phyloP scores from a whole-genome alignment of 2,888 invertebrate species.

The Aplocera efformata region DNA sequence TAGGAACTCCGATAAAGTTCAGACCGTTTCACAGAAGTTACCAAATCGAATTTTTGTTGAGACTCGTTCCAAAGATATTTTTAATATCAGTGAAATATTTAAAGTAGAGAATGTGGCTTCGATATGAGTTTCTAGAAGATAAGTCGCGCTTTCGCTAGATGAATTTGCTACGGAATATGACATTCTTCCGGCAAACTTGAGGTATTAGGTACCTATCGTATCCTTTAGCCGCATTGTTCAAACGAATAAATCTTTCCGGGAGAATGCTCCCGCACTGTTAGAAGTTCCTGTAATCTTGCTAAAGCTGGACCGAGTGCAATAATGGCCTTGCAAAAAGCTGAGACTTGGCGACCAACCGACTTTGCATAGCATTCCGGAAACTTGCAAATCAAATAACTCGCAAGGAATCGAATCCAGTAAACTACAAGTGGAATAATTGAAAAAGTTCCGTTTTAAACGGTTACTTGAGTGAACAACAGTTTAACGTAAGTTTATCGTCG shows the following conservation, averaged over 20 bases:
- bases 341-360: conserved; percentile 17
- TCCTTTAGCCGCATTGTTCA: conserved; percentile 9
- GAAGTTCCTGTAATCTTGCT: conserved; percentile 13
- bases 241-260: conserved; percentile 4
- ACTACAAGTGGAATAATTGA: conserved; percentile 51
- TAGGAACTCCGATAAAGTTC: conserved; percentile 42
- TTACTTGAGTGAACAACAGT: conserved; percentile 42
- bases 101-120: conserved; percentile 29
- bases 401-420: conserved; percentile 48
- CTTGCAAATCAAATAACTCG: conserved; percentile 52
- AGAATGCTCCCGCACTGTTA: conserved; percentile 4
- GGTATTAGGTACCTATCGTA: conserved; percentile 9
- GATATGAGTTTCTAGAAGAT: conserved; percentile 24
- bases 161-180: conserved; percentile 8
- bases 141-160: conserved; percentile 10
- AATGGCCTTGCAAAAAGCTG: conserved; percentile 18
- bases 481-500: conserved; percentile 46
- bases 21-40: conserved; percentile 47
- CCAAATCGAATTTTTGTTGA: conserved; percentile 49
- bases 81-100: conserved; percentile 46
- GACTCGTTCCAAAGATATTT: conserved; percentile 43
- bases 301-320: conserved; percentile 11
- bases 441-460: conserved; percentile 52
- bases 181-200: conserved; percentile 13
- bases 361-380: conserved; percentile 32